Percentiles rank a stretch among this genome's conserved stretches.
These are phyloP conservation scores for Empidonax traillii DNA, from an alignment of 2,113 vertebrate species.

Conservation along the genomic window DNA sequence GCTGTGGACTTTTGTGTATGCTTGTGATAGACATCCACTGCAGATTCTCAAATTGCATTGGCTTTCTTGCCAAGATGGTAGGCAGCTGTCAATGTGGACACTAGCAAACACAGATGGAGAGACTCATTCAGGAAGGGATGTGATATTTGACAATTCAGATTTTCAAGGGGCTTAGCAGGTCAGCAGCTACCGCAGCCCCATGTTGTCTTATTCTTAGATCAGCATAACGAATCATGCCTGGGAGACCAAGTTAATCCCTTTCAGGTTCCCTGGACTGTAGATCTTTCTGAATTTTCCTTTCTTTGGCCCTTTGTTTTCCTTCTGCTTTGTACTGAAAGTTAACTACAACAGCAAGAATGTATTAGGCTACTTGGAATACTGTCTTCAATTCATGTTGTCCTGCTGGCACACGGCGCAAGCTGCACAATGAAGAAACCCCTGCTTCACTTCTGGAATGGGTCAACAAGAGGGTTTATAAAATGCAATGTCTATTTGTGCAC, in stretches of 20 bases:
- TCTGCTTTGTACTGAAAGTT: constrained; percentile 52
- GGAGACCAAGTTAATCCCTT: constrained; percentile 67
- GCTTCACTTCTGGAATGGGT: constrained; percentile 6
- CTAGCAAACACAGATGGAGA: constrained; percentile 68
- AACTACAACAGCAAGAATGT: constrained; percentile 47
- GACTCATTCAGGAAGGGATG: constrained; percentile 43
- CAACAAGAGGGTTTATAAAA: not conserved
- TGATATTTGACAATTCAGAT: constrained; percentile 55
- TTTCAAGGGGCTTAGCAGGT: constrained; percentile 49
- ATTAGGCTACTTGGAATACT: constrained; percentile 42
- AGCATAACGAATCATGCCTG: constrained; percentile 61
- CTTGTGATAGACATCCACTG: not conserved
- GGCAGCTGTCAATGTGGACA: constrained; percentile 63
- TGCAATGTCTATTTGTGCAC: accelerated
- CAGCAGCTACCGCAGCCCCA: constrained; percentile 24
- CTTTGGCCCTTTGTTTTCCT: constrained; percentile 59
- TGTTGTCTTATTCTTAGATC: constrained; percentile 35
- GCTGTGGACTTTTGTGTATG: not conserved
- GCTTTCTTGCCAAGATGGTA: constrained; percentile 60
- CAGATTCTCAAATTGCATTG: constrained; percentile 46
- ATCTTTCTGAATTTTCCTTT: constrained; percentile 60
- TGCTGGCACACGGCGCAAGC: constrained; percentile 16
- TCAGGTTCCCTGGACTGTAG: constrained; percentile 61
- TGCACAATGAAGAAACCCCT: not conserved
- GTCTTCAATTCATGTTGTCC: constrained; percentile 43